Conservation (phyloP, 2,797 vertebrate genomes). For the Phrynocephalus forsythii region DNA sequence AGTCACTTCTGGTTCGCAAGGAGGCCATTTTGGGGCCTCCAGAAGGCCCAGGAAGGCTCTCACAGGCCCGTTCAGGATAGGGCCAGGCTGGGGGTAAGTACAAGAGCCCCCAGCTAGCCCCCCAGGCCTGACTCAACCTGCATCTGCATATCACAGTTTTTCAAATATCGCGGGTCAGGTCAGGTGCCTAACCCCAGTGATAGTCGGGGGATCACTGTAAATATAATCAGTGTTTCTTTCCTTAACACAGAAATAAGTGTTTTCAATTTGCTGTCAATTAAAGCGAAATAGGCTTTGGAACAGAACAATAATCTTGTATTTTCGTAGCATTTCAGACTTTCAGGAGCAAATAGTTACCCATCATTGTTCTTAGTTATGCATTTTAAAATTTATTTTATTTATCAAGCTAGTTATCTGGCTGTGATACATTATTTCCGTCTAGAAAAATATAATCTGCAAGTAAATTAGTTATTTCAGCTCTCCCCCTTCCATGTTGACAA, state of each 20-base stretch:
- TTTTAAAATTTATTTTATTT: constrained; percentile 31
- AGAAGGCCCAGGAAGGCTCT: no score
- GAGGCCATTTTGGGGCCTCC: no score
- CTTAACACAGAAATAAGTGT: not conserved
- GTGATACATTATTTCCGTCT: constrained; percentile 46
- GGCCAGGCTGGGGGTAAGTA: no score
- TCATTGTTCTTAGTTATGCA: constrained; percentile 12
- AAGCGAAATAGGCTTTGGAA: constrained; percentile 27
- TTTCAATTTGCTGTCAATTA: not conserved
- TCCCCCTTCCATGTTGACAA: constrained; percentile 43
- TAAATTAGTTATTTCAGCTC: constrained; percentile 35
- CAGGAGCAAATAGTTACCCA: not conserved
- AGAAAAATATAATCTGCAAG: constrained; percentile 46
- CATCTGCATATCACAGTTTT: no score
- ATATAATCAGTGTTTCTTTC: constrained; percentile 9
- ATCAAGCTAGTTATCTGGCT: constrained; percentile 16
- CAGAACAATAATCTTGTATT: not conserved
- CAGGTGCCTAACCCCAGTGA: no score
- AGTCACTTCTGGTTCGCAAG: no score
- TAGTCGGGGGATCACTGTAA: not conserved
- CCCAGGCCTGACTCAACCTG: no score
- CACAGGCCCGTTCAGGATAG: no score
- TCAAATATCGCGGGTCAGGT: no score
- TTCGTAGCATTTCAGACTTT: constrained; percentile 7
- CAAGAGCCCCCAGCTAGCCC: no score